Base-by-base conservation (phyloP, 2,888 invertebrate genomes). In the Sericinus montela region DNA sequence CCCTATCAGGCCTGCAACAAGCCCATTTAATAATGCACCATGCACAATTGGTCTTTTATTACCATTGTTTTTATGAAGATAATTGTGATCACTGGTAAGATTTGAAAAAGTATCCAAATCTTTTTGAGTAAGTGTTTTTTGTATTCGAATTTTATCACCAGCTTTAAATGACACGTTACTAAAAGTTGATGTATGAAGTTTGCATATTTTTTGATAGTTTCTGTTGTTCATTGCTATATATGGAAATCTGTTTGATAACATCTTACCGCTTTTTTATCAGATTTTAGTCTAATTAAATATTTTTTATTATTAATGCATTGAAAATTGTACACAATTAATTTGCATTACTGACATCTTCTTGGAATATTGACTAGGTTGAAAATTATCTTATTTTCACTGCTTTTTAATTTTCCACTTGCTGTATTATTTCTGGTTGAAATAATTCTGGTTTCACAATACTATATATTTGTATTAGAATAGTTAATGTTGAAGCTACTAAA, bases 1-100 rank as follows among this genome's bases (percentile, higher is more conserved):
- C 0, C 97, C 97, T 43, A 97, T 93, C 5, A 96, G 91, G 10
- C 94, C 94, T 0, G 96, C 95, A 1, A 97, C 93, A 16, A 96
- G 75, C 0, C 94, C 94, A 75, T 96, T 96, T n/a, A 97, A 80
- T 38, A 95, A 89, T 2, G 96, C 95, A 1, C 97, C 97, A 68
- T 96, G 96, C 0, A 95, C 95, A 52, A 96, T 90, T 4, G 93
- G 91, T 59, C 87, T 85, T 56, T 91, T 85, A n/a, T 83, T 80
- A 1, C 89, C 81, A 59, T 86, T 83, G 55, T 89, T 80, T 57
- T 90, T 89, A 72, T 97, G 97, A 60, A 97, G 90, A 39, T 94
- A 92, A 79, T 97, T 97, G 53, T 90, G 90, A 80, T 97, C 97
- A 49, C 94, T 94, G 2, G 94, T 94, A 7, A 97, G 77, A 63